Evolutionary conservation across 2,888 invertebrate genomes (phyloP), one percentile per base, ranked within the genome.

Genomic region (Proisotoma minuta): DNA sequence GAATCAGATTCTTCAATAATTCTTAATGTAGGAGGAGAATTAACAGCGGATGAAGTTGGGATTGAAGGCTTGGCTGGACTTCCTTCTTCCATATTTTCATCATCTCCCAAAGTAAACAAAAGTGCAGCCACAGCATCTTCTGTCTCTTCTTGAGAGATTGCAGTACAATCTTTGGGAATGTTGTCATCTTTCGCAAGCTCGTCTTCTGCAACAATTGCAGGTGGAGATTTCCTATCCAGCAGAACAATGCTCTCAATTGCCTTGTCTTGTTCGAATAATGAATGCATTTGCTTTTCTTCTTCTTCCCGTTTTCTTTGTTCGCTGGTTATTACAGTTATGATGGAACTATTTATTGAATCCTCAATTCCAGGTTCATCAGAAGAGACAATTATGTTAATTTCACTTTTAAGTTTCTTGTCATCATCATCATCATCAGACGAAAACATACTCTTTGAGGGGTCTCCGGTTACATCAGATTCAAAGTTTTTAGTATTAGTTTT

Each of bases 101-200:
- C 71, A 22, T 57, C 63, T 23, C 64, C 74, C 75, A 92, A 91
- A 71, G 91, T 90, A 78, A 91, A 91, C 59, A 93, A 78, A 27
- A 93, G 79, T 1, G 92, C 91, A 8, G 91, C 91, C 0, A 93
- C 92, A 0, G 93, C 93, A 77, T 91, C 91, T 78, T 90, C 92
- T 0, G 92, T 93, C 79, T 93, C 92, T 79, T 92, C 92, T 78
- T 92, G 92, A 0, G 91, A 92, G 74, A 92, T 92, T 10, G 88
- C 88, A 52, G 90, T 82, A 0, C 88, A 87, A 75, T 89, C 89
- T 66, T 88, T 69, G 1, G 69, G 70, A 43, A 71, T 63, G 12
- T 73, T 70, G 49, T 71, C 73, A 57, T 74, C 69, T 29, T 52
- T 34, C 24, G 60, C 66, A 3, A 63, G 63, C 20, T 70, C 68